phyloP scores from a whole-genome alignment of 2,888 invertebrate genomes.

The Tuta absoluta region DNA sequence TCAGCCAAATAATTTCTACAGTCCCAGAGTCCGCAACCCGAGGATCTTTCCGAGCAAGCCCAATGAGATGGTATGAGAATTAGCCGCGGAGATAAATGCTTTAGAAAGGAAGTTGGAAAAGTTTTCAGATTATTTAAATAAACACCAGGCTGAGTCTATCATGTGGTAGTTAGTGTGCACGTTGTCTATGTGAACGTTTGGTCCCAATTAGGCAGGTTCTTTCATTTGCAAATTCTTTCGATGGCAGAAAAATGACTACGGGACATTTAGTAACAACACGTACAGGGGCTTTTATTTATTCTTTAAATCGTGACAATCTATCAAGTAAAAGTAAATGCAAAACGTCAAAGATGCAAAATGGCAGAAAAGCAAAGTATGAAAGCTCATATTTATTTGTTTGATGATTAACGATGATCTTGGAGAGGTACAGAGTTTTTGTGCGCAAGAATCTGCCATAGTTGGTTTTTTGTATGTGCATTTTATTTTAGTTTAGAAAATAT shows the following conservation, averaged over 20 bases:
- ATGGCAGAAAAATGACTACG: no score
- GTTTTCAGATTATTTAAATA: slow-evolving; percentile 76
- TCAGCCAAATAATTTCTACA: slow-evolving; percentile 76
- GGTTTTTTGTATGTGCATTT: neutral
- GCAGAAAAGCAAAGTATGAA: no score
- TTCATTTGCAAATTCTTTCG: no score
- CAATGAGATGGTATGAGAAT: slow-evolving; percentile 79
- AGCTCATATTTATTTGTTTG: no score
- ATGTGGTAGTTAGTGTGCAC: slow-evolving; percentile 75
- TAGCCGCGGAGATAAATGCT: slow-evolving; percentile 79
- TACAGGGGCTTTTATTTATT: no score
- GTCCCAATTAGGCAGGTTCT: no score
- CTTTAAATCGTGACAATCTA: no score
- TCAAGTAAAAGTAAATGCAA: no score
- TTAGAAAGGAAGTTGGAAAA: slow-evolving; percentile 76
- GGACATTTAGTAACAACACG: no score
- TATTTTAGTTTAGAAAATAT: slow-evolving; percentile 1
- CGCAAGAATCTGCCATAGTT: neutral
- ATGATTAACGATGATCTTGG: no score
- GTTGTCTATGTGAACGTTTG: neutral
- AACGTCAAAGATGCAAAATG: no score
- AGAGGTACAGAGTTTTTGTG: no score
- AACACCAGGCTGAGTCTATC: slow-evolving; percentile 82
- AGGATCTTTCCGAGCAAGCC: slow-evolving; percentile 72
- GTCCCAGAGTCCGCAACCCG: slow-evolving; percentile 72